These are phyloP conservation scores for Cryptus viduatorius DNA, from an alignment of 2,888 invertebrate genomes.

Conservation along the genomic window DNA sequence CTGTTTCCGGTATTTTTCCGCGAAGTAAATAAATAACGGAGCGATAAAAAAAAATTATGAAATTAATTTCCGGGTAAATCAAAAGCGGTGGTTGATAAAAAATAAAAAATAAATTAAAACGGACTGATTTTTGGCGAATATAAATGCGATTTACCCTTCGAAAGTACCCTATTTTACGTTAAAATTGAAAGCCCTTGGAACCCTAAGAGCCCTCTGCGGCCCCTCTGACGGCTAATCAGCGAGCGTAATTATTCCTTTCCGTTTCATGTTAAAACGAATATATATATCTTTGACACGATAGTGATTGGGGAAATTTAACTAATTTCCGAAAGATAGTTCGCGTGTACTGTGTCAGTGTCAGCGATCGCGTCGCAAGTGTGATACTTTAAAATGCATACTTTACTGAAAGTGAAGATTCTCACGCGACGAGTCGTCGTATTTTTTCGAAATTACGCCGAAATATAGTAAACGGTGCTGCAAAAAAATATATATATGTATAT, in stretches of 20 bases:
- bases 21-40: no score
- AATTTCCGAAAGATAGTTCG: constrained; percentile 24
- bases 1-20: not conserved
- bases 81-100: no score
- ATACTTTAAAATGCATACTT: constrained; percentile 14
- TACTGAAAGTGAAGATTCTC: constrained; percentile 27
- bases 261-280: constrained; percentile 21
- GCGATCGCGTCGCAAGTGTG: not conserved
- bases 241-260: constrained; percentile 32
- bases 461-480: not conserved
- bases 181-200: not conserved
- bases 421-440: constrained; percentile 22
- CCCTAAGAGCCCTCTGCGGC: constrained; percentile 1
- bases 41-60: no score
- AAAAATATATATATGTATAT: not conserved
- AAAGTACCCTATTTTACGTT: not conserved
- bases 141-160: not conserved
- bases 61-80: no score
- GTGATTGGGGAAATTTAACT: constrained; percentile 3
- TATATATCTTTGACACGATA: constrained; percentile 20
- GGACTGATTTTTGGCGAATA: not conserved
- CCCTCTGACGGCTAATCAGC: constrained; percentile 38
- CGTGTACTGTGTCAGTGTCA: constrained; percentile 16
- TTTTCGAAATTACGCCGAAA: not conserved
- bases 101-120: no score